phyloP scores from a whole-genome alignment of 2,888 invertebrate species.

The Cynaeus angustus region DNA sequence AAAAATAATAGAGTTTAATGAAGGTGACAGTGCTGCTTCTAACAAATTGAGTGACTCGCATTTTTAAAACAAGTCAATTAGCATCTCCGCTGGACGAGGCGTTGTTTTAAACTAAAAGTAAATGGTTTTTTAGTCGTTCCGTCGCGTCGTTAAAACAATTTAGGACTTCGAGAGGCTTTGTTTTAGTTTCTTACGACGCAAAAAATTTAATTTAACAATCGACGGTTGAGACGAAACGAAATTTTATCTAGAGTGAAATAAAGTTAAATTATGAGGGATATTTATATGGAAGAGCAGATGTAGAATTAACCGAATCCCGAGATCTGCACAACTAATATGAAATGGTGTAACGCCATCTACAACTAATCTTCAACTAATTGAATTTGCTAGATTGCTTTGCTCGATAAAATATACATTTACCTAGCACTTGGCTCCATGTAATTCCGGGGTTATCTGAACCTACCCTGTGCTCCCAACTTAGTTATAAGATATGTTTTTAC shows the following conservation, averaged over 20 bases:
- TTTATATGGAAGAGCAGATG: constrained; percentile 52
- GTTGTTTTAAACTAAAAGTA: constrained; percentile 65
- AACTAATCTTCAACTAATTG: constrained; percentile 72
- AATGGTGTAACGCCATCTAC: constrained; percentile 63
- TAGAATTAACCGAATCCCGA: constrained; percentile 60
- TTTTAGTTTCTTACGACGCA: constrained; percentile 51
- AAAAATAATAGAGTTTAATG: constrained; percentile 66
- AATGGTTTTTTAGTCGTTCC: constrained; percentile 59
- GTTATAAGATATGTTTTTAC: constrained; percentile 36
- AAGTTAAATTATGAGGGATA: constrained; percentile 46
- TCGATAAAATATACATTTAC: constrained; percentile 71
- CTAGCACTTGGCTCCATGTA: constrained; percentile 67
- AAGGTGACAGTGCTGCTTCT: constrained; percentile 64
- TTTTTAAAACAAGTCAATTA: constrained; percentile 68
- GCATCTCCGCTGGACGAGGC: constrained; percentile 62
- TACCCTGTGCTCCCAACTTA: constrained; percentile 57
- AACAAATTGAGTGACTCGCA: constrained; percentile 64
- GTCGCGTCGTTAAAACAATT: constrained; percentile 63
- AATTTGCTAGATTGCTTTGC: constrained; percentile 72
- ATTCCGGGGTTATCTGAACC: constrained; percentile 65
- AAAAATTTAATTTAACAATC: constrained; percentile 17
- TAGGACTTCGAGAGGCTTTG: constrained; percentile 56
- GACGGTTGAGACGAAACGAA: constrained; percentile 9
- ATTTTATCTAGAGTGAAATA: constrained; percentile 40
- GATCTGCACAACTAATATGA: constrained; percentile 62